Conservation (phyloP, 2,888 invertebrate species). For the Stenodera caucasica region DNA sequence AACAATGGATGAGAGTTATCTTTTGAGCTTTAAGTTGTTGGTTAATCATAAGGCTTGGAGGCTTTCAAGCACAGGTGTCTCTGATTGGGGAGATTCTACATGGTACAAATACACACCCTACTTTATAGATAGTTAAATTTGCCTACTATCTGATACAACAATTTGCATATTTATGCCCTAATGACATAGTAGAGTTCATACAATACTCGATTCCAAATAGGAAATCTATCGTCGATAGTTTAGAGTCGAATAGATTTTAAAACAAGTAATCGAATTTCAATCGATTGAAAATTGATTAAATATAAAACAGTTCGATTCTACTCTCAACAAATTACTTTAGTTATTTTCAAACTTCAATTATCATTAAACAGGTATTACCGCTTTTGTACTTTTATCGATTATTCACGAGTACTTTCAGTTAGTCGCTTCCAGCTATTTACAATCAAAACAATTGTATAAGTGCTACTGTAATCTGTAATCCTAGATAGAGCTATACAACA, state of each 20-base stretch:
- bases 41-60: conserved; percentile 35
- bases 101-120: conserved; percentile 39
- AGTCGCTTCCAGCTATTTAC: not conserved
- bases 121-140: conserved; percentile 29
- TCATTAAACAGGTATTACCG: not conserved
- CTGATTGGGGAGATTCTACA: conserved; percentile 38
- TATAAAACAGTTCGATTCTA: too few relatives aligned
- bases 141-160: conserved; percentile 37
- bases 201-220: conserved; percentile 41
- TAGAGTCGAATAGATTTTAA: not conserved
- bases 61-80: conserved; percentile 45
- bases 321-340: not conserved
- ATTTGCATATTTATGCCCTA: conserved; percentile 44
- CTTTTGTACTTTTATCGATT: not conserved
- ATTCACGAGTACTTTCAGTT: not conserved
- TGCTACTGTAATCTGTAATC: not conserved
- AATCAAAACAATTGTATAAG: not conserved
- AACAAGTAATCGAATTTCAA: not conserved
- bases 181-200: conserved; percentile 40
- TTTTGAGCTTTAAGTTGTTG: conserved; percentile 34
- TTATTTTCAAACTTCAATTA: not conserved
- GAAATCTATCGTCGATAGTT: conserved; percentile 27
- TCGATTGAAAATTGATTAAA: too few relatives aligned
- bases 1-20: conserved; percentile 27
- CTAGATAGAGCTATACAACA: not conserved